Conservation (phyloP, 92 coral and sea anemone species). For the Pocillopora grandis region DNA sequence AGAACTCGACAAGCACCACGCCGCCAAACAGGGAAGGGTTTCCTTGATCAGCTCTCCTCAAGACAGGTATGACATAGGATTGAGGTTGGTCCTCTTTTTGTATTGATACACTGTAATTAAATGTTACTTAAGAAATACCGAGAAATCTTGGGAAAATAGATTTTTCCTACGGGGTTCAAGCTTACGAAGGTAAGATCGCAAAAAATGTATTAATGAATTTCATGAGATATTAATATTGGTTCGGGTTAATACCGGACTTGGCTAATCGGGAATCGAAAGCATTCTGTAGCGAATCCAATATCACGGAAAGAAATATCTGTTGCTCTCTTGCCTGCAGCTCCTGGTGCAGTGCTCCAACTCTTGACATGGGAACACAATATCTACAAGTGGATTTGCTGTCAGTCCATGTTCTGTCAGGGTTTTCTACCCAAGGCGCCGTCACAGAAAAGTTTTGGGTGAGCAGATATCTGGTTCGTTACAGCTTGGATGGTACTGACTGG, state of each 20-base stretch:
- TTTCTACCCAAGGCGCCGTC: conserved; percentile 52
- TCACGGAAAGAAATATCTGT: not conserved
- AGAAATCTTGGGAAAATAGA: not conserved
- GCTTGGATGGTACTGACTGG: conserved; percentile 42
- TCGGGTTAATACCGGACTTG: too few species aligned
- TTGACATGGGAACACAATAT: conserved; percentile 2
- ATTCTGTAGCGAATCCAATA: too few species aligned
- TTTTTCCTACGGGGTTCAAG: not conserved
- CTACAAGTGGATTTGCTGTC: conserved; percentile 13
- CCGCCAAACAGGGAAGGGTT: conserved; percentile 22
- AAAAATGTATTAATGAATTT: not conserved
- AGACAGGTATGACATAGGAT: not conserved
- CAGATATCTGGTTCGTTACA: conserved; percentile 33
- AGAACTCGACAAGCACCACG: conserved; percentile 17
- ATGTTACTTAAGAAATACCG: too few species aligned
- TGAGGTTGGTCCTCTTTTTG: too few species aligned
- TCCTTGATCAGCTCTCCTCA: not conserved
- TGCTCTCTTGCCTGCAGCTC: not conserved
- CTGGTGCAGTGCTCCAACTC: conserved; percentile 21
- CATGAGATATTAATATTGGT: too few species aligned
- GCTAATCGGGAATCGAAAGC: too few species aligned
- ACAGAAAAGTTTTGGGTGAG: conserved; percentile 48
- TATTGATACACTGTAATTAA: too few species aligned
- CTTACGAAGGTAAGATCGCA: too few species aligned
- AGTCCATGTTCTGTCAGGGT: conserved; percentile 8